Percentiles rank a stretch among this genome's conserved stretches.
Conservation (phyloP, 2,113 vertebrate genomes). For the Anthoscopus minutus region DNA sequence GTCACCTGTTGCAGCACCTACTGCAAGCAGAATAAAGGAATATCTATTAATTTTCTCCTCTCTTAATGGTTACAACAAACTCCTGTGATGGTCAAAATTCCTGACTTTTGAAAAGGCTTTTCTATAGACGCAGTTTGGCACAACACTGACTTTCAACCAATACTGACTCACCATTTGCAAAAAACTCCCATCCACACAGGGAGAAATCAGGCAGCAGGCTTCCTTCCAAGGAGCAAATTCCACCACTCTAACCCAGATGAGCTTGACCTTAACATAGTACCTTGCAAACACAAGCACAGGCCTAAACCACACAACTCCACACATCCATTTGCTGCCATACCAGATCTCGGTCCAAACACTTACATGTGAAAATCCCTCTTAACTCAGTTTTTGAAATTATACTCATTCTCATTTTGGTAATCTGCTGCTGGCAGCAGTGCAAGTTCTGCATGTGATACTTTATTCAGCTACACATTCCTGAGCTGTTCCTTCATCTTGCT, state of each 20-base stretch:
- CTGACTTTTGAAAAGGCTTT: neutral
- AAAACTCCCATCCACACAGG: neutral
- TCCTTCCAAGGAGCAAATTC: neutral
- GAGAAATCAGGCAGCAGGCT: neutral
- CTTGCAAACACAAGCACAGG: neutral
- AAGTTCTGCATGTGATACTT: neutral
- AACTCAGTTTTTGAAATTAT: neutral
- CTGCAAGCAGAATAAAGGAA: neutral
- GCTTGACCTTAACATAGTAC: neutral
- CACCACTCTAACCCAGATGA: neutral
- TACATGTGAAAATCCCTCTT: neutral
- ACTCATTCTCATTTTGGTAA: neutral
- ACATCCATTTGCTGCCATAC: neutral
- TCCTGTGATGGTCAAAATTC: neutral
- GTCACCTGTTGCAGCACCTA: neutral
- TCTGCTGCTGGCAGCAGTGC: neutral
- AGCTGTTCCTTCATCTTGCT: neutral
- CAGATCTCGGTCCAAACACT: neutral
- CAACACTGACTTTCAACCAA: neutral
- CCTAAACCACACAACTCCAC: neutral
- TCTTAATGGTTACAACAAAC: neutral
- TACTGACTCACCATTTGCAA: neutral
- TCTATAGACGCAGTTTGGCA: neutral
- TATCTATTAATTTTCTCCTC: neutral
- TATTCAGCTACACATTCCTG: neutral